These are phyloP conservation scores for Drosophila sucinea DNA, from an alignment of 1,140 invertebrate genomes.

Conservation along the genomic window DNA sequence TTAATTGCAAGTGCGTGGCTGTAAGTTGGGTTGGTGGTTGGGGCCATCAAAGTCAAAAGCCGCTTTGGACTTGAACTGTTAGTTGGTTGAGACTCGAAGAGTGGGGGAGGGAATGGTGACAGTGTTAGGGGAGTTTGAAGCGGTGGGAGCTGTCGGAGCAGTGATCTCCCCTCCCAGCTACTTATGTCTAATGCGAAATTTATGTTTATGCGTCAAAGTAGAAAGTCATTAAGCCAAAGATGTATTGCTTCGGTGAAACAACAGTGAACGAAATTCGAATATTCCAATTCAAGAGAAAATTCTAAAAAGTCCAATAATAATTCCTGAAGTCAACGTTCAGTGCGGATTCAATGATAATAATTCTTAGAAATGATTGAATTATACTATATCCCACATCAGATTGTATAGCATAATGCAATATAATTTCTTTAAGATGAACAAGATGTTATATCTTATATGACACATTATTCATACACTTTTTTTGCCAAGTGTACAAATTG, in stretches of 20 bases:
- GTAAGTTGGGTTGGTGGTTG: neutral
- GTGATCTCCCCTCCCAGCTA: conserved; percentile 23
- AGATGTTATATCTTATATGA: no score
- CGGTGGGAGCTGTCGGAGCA: neutral
- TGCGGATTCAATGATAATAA: no score
- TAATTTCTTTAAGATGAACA: no score
- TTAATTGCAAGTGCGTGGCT: conserved; percentile 59
- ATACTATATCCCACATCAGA: no score
- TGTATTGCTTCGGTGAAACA: neutral
- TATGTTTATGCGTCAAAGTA: conserved; percentile 68
- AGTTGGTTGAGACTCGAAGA: neutral
- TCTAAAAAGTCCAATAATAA: no score
- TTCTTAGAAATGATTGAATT: no score
- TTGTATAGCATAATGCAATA: no score
- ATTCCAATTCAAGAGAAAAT: neutral
- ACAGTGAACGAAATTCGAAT: neutral
- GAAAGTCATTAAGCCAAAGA: conserved; percentile 57
- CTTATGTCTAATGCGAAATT: conserved; percentile 73
- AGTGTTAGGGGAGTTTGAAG: neutral
- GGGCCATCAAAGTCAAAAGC: conserved; percentile 55
- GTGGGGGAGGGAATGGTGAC: neutral
- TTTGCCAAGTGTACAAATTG: conserved; percentile 18
- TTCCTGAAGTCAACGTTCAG: no score
- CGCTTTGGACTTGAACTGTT: conserved; percentile 22
- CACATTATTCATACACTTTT: neutral